Conservation (phyloP, 92 coral and sea anemone genomes). For the Actinostola sp. region DNA sequence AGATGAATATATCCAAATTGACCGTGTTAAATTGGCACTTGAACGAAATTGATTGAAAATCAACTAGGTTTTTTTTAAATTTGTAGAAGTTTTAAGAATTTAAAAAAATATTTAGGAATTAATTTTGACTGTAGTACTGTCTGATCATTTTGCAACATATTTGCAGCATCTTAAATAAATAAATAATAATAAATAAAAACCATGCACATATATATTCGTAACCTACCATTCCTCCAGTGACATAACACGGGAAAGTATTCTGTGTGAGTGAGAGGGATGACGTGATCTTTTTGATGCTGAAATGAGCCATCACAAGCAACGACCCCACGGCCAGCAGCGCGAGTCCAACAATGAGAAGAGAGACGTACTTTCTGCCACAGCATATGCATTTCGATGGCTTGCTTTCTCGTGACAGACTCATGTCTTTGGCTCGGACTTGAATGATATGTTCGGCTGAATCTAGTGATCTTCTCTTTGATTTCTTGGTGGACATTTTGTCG, state of each 20-base stretch:
- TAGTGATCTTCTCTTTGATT: slow-evolving; percentile 4
- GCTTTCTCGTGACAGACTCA: slow-evolving; percentile 20
- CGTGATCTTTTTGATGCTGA: slow-evolving; percentile 65
- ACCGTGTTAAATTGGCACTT: too few relatives aligned
- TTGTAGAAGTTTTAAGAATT: too few relatives aligned
- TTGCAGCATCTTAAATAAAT: not conserved
- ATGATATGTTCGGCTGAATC: slow-evolving; percentile 39
- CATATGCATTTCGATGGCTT: slow-evolving; percentile 50
- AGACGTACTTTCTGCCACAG: slow-evolving; percentile 66
- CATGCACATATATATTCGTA: not conserved
- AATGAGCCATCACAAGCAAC: slow-evolving; percentile 72
- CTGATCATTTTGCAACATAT: not conserved
- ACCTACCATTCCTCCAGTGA: slow-evolving; percentile 75
- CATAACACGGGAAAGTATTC: slow-evolving; percentile 62
- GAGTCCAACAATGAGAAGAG: slow-evolving; percentile 63
- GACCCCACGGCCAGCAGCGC: slow-evolving; percentile 76
- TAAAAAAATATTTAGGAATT: too few relatives aligned
- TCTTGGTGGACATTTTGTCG: slow-evolving; percentile 14
- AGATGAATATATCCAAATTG: too few relatives aligned
- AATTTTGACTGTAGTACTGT: too few relatives aligned
- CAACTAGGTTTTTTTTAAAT: too few relatives aligned
- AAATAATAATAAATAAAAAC: not conserved
- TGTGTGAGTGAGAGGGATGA: slow-evolving; percentile 67
- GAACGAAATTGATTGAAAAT: too few relatives aligned
- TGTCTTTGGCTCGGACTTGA: slow-evolving; percentile 22